Evolutionary conservation across 1,140 invertebrate species (phyloP), one percentile per base, ranked within the genome.

Genomic region (Drosophila bipectinata): DNA sequence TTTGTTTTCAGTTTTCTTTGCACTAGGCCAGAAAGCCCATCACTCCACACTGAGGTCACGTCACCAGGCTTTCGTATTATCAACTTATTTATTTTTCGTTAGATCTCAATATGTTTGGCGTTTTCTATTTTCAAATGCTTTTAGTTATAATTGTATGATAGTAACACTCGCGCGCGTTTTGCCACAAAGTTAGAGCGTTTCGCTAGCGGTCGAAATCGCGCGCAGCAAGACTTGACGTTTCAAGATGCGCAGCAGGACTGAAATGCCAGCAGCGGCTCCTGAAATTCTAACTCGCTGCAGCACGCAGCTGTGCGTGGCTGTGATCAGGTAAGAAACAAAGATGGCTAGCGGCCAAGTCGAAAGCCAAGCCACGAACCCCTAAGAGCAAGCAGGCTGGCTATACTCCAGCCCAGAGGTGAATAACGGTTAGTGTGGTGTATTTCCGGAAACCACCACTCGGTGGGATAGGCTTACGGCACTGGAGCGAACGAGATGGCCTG

Each of bases 201-300:
- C 52, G 47, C 44, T 58, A 49, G 58, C 44, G 59, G 55, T 34
- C 57, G 60, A 63, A 76, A 72, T 77, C 82, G 83, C 79, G 72
- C 49, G 52, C 77, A 44, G 41, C 44, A 68, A 60, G 72, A 90
- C 88, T 90, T 90, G 60, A 77, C 88, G 88, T 87, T 82, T 76
- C 79, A 72, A 90, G 88, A 90, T 84, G 78, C 88, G 88, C 88
- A 90, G 88, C 88, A 90, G 88, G 88, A 90, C 88, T 90, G 88
- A 90, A 82, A 76, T 72, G 57, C 37, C 63, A 55, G 44, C 52
- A 37, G 47, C 26, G 18, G 62, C 60, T 81, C 78, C 78, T 82
- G 73, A 80, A 82, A 73, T 77, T 77, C 73, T 68, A 57, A 52
- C 76, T 72, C 73, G 69, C 72, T 55, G 69, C 48, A 28, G 69